Base-by-base conservation (phyloP, 2,888 invertebrate species). In the Tillus elongatus region DNA sequence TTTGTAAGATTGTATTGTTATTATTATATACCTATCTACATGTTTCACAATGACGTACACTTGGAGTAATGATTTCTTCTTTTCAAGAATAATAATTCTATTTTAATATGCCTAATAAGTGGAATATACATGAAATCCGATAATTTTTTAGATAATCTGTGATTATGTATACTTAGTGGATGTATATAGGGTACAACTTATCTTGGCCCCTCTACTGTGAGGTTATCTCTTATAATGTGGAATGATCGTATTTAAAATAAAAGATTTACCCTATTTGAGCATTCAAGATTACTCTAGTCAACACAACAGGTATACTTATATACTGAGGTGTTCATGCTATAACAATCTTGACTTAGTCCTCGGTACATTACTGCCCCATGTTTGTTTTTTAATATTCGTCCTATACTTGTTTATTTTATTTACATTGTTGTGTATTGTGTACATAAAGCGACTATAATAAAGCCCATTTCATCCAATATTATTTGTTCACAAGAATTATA, bases 401-500 rank as follows among this genome's bases (percentile, higher is more conserved):
- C 6, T 19, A 19, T 19, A n/a, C 6, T n/a, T 19, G 24, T 6
- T 19, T 8, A 19, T 6, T 19, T 19, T 19, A 19, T 19, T n/a
- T n/a, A n/a, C 48, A 49, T 54, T 57, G 58, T 58, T 57, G 59
- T 59, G 57, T 54, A 57, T 50, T 57, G 52, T 60, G 59, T 60
- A 60, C 48, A 60, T 60, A 59, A 51, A 44, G 43, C 48, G n/a
- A n/a, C 53, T 46, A 43, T 37, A 40, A 50, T 50, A 49, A 52
- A 56, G 51, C 51, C 52, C 47, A 53, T 58, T 57, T 58, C 53
- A 54, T 51, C 51, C 49, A 59, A 53, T 53, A 61, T 63, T 60
- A 63, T 64, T 65, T 65, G 64, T 64, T 65, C 64, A 62, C 63
- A 62, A 60, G 30, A 62, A 62, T 61, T 64, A 64, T 66, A 58